Base-by-base conservation (phyloP, 2,113 vertebrate species). In the Corvus cornix region DNA sequence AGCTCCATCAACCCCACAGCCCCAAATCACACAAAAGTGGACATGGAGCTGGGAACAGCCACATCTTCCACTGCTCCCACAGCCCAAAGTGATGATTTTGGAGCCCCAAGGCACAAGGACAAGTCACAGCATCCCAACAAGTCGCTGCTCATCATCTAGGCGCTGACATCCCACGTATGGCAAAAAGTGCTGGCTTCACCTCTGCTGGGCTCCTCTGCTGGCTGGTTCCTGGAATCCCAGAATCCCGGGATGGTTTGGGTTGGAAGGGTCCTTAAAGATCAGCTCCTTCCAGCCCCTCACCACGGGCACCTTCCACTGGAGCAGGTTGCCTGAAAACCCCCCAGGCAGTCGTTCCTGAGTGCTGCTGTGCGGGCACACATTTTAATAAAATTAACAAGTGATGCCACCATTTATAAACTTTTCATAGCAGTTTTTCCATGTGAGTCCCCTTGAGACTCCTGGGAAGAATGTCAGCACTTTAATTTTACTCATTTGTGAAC, bases 121-220 rank as follows among this genome's bases (percentile, higher is more conserved):
- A 18, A 78, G 60, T 82, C 81, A 2, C 60, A 70, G 70, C 87
- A 56, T 44, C 92, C 73, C 56, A 8, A 26, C 63, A 43, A 85
- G 70, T 30, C 26, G 8, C 60, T 74, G 89, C 33, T 1, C 80
- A 46, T 75, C 48, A 2, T 12, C 2, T 11, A 51, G 51, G 79
- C 3, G 7, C 4, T 16, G 58, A 53, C 6, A 22, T 37, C 58
- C 33, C 68, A 37, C 11, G 1, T 13, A 0, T 3, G 19, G 85
- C 62, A 46, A 37, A 52, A 37, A 37, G 6, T 5, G 7, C 19
- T 14, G 35, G 10, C 35, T 76, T 72, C 52, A 31, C 6, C 51
- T 37, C 41, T 37, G 58, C 44, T 80, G 21, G 53, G 49, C 41
- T 73, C 26, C 79, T 49, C 58, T 48, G 5, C 23, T 23, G 13